A percentile compares a stretch with the other conserved stretches of the same genome.
phyloP scores from a whole-genome alignment of 2,797 vertebrate genomes.

The Corythornis leucogaster region DNA sequence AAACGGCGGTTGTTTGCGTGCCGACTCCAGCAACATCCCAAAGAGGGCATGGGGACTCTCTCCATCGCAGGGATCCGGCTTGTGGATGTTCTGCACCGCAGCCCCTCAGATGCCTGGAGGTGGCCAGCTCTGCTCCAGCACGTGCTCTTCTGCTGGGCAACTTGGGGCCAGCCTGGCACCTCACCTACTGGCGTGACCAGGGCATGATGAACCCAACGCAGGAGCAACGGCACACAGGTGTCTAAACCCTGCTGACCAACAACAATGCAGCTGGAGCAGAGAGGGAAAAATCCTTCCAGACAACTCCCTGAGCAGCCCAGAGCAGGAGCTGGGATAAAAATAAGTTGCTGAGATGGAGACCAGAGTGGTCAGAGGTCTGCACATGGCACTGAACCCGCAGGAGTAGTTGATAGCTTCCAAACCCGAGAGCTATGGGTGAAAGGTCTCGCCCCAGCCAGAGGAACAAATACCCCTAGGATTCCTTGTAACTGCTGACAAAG shows the following conservation, averaged over 20 bases:
- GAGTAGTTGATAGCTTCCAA: not conserved
- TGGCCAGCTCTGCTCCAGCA: not conserved
- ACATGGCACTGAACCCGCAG: not conserved
- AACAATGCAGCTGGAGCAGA: accelerated
- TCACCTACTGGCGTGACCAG: not conserved
- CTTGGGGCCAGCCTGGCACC: accelerated
- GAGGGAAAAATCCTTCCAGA: not conserved
- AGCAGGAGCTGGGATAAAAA: not conserved
- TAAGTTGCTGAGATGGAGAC: not conserved
- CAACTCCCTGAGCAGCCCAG: not conserved
- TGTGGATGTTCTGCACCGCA: accelerated
- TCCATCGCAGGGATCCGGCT: not conserved
- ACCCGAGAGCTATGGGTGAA: not conserved
- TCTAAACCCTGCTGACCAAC: not conserved
- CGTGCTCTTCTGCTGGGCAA: accelerated
- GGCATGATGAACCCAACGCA: accelerated
- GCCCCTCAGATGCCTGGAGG: not conserved
- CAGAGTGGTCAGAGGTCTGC: not conserved
- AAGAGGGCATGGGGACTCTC: not conserved
- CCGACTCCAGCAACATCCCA: not conserved
- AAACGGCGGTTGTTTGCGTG: not conserved
- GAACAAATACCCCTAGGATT: not conserved
- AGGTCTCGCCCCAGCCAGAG: not conserved
- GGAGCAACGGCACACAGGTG: accelerated
- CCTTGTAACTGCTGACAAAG: not conserved